Conservation (phyloP, 2,888 invertebrate genomes). For the Dryomyza anilis region DNA sequence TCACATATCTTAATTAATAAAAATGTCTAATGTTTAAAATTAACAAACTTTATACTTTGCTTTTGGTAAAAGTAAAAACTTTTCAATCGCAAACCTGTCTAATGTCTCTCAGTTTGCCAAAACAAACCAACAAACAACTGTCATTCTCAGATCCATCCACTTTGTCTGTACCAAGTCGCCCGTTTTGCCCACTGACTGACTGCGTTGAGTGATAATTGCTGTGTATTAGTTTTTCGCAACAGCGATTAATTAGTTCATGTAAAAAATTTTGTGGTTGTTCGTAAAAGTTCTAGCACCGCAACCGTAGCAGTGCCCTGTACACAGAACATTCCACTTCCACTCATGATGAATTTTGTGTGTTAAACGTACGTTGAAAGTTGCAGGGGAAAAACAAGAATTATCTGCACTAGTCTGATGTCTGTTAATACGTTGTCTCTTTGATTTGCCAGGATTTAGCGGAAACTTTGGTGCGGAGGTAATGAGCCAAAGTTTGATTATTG, state of each 20-base stretch:
- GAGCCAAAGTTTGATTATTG: conserved; percentile 53
- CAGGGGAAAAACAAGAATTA: conserved; percentile 4
- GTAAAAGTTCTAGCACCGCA: background rate
- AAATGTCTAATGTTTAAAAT: too few species aligned
- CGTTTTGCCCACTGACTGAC: background rate
- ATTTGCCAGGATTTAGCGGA: background rate
- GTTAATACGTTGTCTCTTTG: background rate
- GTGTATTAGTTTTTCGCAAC: conserved; percentile 35
- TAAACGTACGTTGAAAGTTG: background rate
- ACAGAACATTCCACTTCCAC: background rate
- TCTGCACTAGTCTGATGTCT: background rate
- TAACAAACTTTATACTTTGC: conserved; percentile 16
- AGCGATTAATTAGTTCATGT: conserved; percentile 52
- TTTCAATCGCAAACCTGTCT: background rate
- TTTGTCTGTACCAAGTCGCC: background rate
- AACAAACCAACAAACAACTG: too few species aligned
- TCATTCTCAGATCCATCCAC: too few species aligned
- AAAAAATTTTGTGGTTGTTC: conserved; percentile 20
- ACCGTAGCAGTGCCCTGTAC: background rate
- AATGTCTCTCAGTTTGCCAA: background rate
- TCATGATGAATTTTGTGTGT: background rate
- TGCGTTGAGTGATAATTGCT: conserved; percentile 22
- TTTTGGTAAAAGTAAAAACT: background rate
- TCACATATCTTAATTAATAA: too few species aligned
- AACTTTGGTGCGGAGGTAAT: conserved; percentile 38